Evolutionary conservation across 2,113 vertebrate species (phyloP), one percentile per base, ranked within the genome.

Genomic region (Isichthys henryi): DNA sequence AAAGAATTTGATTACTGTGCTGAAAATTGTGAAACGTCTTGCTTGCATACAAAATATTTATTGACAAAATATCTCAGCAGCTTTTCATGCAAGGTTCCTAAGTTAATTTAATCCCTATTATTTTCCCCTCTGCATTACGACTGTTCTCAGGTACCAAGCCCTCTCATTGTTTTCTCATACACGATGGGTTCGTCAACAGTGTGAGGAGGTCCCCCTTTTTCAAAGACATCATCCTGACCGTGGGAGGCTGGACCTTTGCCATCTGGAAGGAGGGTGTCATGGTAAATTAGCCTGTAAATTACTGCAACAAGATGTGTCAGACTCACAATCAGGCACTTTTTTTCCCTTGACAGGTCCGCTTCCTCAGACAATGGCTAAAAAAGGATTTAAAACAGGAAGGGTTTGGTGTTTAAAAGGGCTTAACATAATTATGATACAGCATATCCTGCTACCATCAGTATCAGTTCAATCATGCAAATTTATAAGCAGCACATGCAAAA

Each of bases 141-240:
- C 88, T 39, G 91, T 48, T 90, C n/a, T 19, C 91, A 96, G 96
- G 92, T 92, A 31, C 92, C 6, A 96, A 95, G 48, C 94, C 95
- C 1, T 91, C 92, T 35, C 84, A 92, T 48, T 91, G 92, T 50
- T 95, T 94, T 0, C 80, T 35, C 0, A 35, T 95, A 74, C 97
- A 98, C 82, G 94, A 95, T 0, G 94, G 95, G 88, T 2, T 89
- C 10, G 95, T 99, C 35, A 96, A 97, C 87, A 97, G 97, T 0
- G 88, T 98, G 2, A 96, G 97, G 91, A 94, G 95, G 58, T 99
- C 98, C 3, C 98, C 98, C 0, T 98, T 99, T 94, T 98, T 97
- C 90, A 95, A 95, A 56, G 96, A 98, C 90, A 94, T 98, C 56
- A 15, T 98, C 92, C 95, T 99, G 92, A 97, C 96, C 0, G 50